These are phyloP conservation scores for Osmoderma eremita DNA, from an alignment of 2,888 invertebrate genomes.

Conservation along the genomic window DNA sequence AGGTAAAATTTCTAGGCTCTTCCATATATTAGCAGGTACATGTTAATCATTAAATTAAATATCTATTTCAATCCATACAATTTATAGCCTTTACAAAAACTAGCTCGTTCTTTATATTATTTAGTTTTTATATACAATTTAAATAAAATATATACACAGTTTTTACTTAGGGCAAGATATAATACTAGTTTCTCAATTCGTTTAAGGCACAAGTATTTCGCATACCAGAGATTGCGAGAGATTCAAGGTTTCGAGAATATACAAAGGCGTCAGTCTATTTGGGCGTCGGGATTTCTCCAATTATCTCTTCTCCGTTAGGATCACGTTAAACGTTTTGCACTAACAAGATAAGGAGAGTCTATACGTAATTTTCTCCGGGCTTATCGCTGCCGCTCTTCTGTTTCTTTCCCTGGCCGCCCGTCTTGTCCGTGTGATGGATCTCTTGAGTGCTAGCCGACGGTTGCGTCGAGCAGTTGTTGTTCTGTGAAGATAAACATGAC, in stretches of 20 bases:
- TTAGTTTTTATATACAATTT: conserved; percentile 18
- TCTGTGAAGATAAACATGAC: conserved; percentile 73
- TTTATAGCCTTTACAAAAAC: conserved; percentile 9
- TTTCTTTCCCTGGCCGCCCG: conserved; percentile 46
- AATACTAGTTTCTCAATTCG: conserved; percentile 24
- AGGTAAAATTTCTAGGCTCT: too few relatives aligned
- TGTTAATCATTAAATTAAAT: background rate
- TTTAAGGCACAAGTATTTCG: conserved; percentile 14
- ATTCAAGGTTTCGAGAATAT: conserved; percentile 26
- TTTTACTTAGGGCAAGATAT: conserved; percentile 24
- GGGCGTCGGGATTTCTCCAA: background rate
- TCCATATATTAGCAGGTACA: too few relatives aligned
- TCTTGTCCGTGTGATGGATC: conserved; percentile 32
- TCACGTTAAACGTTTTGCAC: conserved; percentile 6
- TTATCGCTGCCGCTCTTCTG: conserved; percentile 46
- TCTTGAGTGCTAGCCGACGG: conserved; percentile 50
- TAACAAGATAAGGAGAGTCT: conserved; percentile 18
- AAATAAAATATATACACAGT: conserved; percentile 13
- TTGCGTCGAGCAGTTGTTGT: conserved; percentile 68
- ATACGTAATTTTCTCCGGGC: conserved; percentile 52
- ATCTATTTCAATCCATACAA: background rate
- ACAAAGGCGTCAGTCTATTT: background rate
- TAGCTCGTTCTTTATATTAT: conserved; percentile 1
- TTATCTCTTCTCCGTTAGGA: background rate
- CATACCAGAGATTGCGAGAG: conserved; percentile 9